These are phyloP conservation scores for Epinephelus cyanopodus DNA, from an alignment of 2,113 vertebrate genomes.

Conservation along the genomic window DNA sequence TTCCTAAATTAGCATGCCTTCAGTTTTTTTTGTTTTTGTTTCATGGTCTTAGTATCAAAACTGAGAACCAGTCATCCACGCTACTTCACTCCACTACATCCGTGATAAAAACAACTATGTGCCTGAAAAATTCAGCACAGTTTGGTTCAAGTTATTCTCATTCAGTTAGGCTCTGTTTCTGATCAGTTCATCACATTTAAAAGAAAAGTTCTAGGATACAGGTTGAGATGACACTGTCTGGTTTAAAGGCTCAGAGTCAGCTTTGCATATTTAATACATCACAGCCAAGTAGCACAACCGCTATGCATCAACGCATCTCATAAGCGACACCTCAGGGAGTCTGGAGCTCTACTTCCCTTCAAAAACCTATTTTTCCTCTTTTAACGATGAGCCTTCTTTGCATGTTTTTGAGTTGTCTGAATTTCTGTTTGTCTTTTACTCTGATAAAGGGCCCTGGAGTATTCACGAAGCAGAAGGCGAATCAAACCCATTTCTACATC, in stretches of 20 bases:
- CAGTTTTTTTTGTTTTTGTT: slow-evolving; percentile 21
- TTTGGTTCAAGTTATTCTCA: neutral
- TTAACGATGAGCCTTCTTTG: slow-evolving; percentile 14
- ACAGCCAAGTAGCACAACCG: slow-evolving; percentile 24
- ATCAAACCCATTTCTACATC: slow-evolving; percentile 12
- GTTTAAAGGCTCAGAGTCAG: slow-evolving; percentile 31
- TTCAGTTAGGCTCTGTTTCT: neutral
- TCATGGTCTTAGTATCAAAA: slow-evolving; percentile 20
- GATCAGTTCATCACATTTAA: slow-evolving; percentile 22
- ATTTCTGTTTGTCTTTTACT: slow-evolving; percentile 10
- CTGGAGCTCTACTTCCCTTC: slow-evolving; percentile 28
- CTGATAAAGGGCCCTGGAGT: slow-evolving; percentile 7
- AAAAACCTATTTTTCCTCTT: slow-evolving; percentile 28
- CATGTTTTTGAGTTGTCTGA: neutral
- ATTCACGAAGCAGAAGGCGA: slow-evolving; percentile 4
- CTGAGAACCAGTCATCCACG: slow-evolving; percentile 20
- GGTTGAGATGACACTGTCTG: slow-evolving; percentile 19
- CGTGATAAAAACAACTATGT: slow-evolving; percentile 8
- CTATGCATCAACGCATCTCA: slow-evolving; percentile 29
- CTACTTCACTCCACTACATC: neutral
- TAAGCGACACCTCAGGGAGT: slow-evolving; percentile 31
- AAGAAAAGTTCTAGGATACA: slow-evolving; percentile 24
- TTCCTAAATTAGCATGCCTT: neutral
- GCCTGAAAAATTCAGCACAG: neutral
- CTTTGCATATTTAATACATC: slow-evolving; percentile 51